Base-by-base conservation (phyloP, 2,888 invertebrate species). In the Sicus ferrugineus region DNA sequence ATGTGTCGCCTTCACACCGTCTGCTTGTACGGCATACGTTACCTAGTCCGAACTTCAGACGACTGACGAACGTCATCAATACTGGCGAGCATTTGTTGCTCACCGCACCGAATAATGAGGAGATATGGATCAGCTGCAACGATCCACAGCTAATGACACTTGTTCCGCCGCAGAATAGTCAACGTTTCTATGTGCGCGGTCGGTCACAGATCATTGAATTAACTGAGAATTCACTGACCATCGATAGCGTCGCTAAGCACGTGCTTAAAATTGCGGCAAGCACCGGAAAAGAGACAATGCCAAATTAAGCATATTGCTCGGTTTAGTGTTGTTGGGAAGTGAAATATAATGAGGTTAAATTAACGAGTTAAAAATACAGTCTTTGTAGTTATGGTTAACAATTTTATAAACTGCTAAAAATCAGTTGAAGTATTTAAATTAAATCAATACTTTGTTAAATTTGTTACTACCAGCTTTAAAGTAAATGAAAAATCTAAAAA, bases 11-110 rank as follows among this genome's bases (percentile, higher is more conserved):
- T 3, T 77, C 84, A 30, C 82, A 83, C 75, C 81, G 83, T 6
- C 42, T 82, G 30, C 67, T 84, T 9, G 77, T 79, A 21, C 75
- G 77, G 0, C 81, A 80, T 65, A 72, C 70, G 6, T 70, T 84
- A 64, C 82, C 85, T 0, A 77, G 77, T 6, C 68, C 78, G 5
- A 75, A 77, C 30, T 84, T 84, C 68, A 75, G 76, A n/a, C 46
- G 71, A 4, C 67, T 79, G 2, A 68, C 78, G 62, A 73, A 75
- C 34, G 76, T 81, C 6, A 73, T 82, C 19, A 81, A 79, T 69
- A 82, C 80, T 1, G 80, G 80, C 3, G 81, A 85, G 73, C 81
- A 83, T 72, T 58, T 84, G 5, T 77, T 85, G 23, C 70, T 83
- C 0, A 79, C 78, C 26, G 77, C 80, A 0, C 52, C 68, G 9